Percentiles rank a stretch among this genome's conserved stretches.
These are phyloP conservation scores for Adoxophyes honmai DNA, from an alignment of 1,140 invertebrate genomes.

Conservation along the genomic window DNA sequence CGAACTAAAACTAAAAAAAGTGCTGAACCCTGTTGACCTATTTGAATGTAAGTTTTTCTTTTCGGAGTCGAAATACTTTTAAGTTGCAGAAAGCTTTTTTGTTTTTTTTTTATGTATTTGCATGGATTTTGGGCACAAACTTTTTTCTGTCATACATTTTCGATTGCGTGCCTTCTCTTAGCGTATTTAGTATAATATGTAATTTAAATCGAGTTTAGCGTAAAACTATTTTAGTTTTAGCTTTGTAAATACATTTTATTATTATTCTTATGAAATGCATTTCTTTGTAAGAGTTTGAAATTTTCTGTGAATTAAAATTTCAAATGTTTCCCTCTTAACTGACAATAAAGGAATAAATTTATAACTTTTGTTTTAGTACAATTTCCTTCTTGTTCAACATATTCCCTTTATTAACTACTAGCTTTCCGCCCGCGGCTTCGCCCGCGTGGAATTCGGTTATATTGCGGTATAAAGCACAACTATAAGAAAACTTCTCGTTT, in stretches of 20 bases:
- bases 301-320: conserved; percentile 58
- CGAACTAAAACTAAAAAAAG: no score
- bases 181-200: conserved; percentile 46
- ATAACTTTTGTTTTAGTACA: conserved; percentile 35
- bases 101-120: conserved; percentile 5
- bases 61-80: neutral
- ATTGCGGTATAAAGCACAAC: no score
- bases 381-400: no score
- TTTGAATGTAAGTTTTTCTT: neutral
- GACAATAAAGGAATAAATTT: conserved; percentile 75
- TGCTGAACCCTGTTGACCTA: neutral
- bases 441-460: no score
- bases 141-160: neutral
- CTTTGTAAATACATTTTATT: conserved; percentile 70
- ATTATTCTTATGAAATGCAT: conserved; percentile 72
- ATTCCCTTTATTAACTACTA: no score
- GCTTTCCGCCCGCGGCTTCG: no score
- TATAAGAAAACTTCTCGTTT: no score
- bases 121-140: conserved; percentile 14
- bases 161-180: conserved; percentile 9
- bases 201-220: conserved; percentile 36
- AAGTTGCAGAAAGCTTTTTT: conserved; percentile 1
- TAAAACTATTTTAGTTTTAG: conserved; percentile 26
- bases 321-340: conserved; percentile 67
- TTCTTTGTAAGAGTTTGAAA: conserved; percentile 68